Percentiles rank a stretch among this genome's conserved stretches.
Evolutionary conservation across 1,140 invertebrate genomes (phyloP).

Genomic region (Stegodyphus mimosarum): DNA sequence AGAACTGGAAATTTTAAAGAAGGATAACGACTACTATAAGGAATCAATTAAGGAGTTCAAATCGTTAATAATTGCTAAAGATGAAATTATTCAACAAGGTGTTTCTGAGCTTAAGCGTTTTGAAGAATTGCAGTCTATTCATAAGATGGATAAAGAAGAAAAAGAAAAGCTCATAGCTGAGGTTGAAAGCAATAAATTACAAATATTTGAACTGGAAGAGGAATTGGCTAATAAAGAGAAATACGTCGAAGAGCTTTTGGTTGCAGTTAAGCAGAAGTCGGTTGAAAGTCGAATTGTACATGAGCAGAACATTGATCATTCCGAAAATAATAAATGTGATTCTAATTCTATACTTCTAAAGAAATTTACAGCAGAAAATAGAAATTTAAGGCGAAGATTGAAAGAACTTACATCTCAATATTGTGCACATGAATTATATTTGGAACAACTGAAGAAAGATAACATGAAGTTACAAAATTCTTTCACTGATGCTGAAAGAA

Average conservation of each 20-base stretch:
- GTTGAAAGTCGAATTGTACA: too few species aligned
- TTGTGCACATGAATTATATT: too few species aligned
- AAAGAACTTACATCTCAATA: too few species aligned
- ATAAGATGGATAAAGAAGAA: background rate
- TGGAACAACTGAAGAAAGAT: too few species aligned
- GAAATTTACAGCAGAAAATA: too few species aligned
- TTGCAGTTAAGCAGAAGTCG: background rate
- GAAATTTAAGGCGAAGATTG: too few species aligned
- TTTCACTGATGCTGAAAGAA: too few species aligned
- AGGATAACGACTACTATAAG: background rate
- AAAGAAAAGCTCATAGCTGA: background rate
- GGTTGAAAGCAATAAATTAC: slow-evolving; percentile 9
- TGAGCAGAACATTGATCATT: too few species aligned
- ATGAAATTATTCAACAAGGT: background rate
- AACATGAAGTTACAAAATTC: too few species aligned
- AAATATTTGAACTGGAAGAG: slow-evolving; percentile 40
- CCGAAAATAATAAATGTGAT: too few species aligned
- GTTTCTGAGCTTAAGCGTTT: background rate
- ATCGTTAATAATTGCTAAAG: background rate
- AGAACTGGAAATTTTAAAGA: background rate
- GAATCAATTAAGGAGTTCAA: background rate
- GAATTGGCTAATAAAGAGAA: slow-evolving; percentile 31
- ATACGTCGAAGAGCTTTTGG: background rate
- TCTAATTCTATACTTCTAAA: too few species aligned
- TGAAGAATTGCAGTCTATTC: background rate